Percentiles rank a stretch among this genome's conserved stretches.
phyloP scores from a whole-genome alignment of 2,113 vertebrate species.

The Zosterops borbonicus region DNA sequence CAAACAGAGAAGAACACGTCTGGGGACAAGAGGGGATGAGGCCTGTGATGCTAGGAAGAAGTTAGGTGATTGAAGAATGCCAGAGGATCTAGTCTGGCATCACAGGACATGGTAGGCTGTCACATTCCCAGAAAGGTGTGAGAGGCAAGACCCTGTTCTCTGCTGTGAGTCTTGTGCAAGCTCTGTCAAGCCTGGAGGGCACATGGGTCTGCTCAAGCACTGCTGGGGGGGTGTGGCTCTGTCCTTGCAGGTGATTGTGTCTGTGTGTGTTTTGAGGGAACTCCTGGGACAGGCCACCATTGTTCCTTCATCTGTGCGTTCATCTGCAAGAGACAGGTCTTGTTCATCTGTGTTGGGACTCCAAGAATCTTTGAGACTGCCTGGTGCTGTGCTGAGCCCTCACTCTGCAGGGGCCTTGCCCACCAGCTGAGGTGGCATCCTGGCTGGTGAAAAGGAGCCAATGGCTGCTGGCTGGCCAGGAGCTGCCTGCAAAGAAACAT shows the following conservation, averaged over 20 bases:
- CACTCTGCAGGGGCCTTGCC: not conserved
- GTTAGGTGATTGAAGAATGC: not conserved
- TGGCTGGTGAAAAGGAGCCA: not conserved
- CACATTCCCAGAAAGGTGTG: not conserved
- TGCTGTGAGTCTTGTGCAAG: not conserved
- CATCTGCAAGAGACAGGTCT: fast-evolving
- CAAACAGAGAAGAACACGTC: not conserved
- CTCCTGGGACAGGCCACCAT: not conserved
- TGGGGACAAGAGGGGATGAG: not conserved
- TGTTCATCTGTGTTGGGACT: not conserved
- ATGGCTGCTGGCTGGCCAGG: not conserved
- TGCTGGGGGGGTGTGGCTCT: not conserved
- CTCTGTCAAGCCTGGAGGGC: not conserved
- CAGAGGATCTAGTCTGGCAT: not conserved
- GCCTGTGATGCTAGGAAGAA: not conserved
- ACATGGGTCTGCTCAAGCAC: not conserved
- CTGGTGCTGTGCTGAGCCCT: not conserved
- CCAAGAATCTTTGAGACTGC: not conserved
- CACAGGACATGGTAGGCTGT: not conserved
- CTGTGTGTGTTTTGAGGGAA: not conserved
- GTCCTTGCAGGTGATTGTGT: not conserved
- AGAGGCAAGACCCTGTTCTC: not conserved
- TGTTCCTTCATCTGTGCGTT: fast-evolving
- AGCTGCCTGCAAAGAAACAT: not conserved
- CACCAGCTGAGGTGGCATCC: not conserved